Evolutionary conservation across 2,888 invertebrate genomes (phyloP).

Genomic region (Thyatira batis): DNA sequence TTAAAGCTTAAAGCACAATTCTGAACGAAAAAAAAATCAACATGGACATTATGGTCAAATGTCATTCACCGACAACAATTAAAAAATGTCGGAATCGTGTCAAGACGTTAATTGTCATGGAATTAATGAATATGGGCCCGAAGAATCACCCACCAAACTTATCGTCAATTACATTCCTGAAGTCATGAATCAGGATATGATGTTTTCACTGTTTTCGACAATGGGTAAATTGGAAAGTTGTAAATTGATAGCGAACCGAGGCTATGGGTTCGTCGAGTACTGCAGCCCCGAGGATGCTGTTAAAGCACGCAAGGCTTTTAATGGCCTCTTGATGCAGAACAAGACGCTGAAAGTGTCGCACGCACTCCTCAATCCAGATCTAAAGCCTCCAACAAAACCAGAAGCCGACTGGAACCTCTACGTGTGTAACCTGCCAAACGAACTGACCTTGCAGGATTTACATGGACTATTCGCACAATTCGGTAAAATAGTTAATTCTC

Average conservation of each 20-base stretch:
- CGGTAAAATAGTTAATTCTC: constrained; percentile 82
- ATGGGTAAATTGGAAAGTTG: constrained; percentile 83
- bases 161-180: constrained; percentile 83
- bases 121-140: constrained; percentile 80
- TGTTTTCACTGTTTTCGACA: constrained; percentile 81
- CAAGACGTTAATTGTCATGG: constrained; percentile 83
- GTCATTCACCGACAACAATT: constrained; percentile 83
- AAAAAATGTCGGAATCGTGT: constrained; percentile 84
- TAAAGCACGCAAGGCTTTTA: constrained; percentile 79
- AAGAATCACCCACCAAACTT: constrained; percentile 82
- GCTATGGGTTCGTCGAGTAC: constrained; percentile 82
- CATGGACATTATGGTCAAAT: constrained; percentile 68
- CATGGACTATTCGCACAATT: constrained; percentile 81
- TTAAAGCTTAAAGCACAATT: constrained; percentile 25
- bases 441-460: constrained; percentile 81
- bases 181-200: constrained; percentile 83
- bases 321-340: constrained; percentile 80
- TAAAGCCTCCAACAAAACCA: constrained; percentile 78
- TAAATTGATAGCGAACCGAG: constrained; percentile 81
- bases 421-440: constrained; percentile 81
- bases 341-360: constrained; percentile 80
- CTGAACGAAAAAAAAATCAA: constrained; percentile 52
- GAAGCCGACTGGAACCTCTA: constrained; percentile 82
- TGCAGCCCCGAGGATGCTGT: constrained; percentile 76
- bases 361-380: constrained; percentile 76